Conservation (phyloP, 2,113 vertebrate species). For the Microcebus griseorufus region DNA sequence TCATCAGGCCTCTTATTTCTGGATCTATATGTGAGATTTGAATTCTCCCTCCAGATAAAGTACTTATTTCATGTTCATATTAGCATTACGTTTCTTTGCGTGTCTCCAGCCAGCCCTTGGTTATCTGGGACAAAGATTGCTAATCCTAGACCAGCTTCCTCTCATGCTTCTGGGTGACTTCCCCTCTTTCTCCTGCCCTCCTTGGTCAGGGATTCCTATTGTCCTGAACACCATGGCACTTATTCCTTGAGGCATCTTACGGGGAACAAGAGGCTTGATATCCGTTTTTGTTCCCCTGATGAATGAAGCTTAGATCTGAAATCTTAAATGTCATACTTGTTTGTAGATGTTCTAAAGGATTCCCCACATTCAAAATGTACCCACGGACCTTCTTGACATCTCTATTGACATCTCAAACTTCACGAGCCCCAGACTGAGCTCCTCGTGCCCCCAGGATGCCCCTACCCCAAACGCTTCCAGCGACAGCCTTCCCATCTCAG, state of each 20-base stretch:
- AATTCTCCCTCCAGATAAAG: neutral
- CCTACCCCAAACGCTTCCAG: neutral
- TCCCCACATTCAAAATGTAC: neutral
- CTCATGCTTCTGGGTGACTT: neutral
- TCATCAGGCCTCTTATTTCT: neutral
- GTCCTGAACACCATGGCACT: neutral
- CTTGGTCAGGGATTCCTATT: neutral
- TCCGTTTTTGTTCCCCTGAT: neutral
- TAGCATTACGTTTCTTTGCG: neutral
- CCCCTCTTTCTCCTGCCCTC: neutral
- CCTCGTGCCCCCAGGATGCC: fast-evolving
- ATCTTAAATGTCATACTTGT: neutral
- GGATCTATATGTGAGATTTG: neutral
- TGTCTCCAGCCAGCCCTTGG: neutral
- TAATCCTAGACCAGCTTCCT: neutral
- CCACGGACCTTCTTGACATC: neutral
- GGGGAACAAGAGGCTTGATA: neutral
- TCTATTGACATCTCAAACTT: neutral
- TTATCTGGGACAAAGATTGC: neutral
- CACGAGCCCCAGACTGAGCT: too few species aligned
- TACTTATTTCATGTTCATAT: neutral
- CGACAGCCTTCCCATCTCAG: neutral
- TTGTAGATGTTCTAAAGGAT: neutral
- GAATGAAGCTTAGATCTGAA: neutral
- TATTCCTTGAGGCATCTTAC: fast-evolving